Evolutionary conservation across 2,797 vertebrate species (phyloP).

Genomic region (Coracias cyanogaster): DNA sequence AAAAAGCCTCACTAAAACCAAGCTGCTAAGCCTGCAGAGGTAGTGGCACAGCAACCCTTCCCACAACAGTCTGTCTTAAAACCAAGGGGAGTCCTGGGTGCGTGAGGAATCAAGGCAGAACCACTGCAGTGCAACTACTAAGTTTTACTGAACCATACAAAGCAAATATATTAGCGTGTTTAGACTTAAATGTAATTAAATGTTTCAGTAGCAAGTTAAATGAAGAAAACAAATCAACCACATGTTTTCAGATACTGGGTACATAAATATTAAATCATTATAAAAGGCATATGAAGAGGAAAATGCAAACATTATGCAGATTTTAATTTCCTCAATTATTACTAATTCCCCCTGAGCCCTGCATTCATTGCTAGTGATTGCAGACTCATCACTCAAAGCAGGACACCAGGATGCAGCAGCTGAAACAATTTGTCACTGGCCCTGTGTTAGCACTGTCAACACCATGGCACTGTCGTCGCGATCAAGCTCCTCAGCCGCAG

Average conservation of each 20-base stretch:
- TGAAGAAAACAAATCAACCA: slow-evolving; percentile 75
- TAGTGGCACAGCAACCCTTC: neutral
- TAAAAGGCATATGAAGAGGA: slow-evolving; percentile 64
- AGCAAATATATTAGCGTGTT: slow-evolving; percentile 56
- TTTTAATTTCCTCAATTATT: slow-evolving; percentile 71
- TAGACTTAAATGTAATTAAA: slow-evolving; percentile 75
- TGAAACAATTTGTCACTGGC: neutral
- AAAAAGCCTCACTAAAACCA: slow-evolving; percentile 39
- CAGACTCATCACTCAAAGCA: slow-evolving; percentile 64
- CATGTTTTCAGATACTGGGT: slow-evolving; percentile 72
- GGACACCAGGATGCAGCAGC: slow-evolving; percentile 56
- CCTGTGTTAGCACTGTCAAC: neutral
- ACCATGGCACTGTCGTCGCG: neutral
- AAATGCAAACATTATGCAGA: slow-evolving; percentile 73
- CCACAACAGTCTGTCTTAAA: neutral
- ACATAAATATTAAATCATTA: slow-evolving; percentile 66
- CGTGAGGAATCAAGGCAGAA: neutral
- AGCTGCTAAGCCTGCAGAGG: slow-evolving; percentile 25
- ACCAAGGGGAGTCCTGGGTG: neutral
- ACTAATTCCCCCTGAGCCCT: slow-evolving; percentile 58
- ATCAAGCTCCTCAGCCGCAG: neutral
- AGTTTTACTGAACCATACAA: slow-evolving; percentile 60
- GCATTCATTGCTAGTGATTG: slow-evolving; percentile 42
- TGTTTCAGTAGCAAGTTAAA: slow-evolving; percentile 76
- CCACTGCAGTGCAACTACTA: slow-evolving; percentile 20